phyloP scores from a whole-genome alignment of 2,797 vertebrate species.

The Cryptoblepharus egeriae region DNA sequence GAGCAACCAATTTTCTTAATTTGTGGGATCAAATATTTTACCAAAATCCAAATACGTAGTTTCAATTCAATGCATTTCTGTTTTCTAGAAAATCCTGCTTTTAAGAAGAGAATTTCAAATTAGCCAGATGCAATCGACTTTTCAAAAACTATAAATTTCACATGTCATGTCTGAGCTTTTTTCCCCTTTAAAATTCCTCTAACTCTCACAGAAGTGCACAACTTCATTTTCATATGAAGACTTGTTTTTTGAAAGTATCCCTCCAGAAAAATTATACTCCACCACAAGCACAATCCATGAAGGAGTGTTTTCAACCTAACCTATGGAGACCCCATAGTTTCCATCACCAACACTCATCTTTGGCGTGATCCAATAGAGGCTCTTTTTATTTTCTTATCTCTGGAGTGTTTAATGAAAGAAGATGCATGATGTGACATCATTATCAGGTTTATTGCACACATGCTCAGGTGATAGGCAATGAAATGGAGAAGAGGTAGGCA shows the following conservation, averaged over 20 bases:
- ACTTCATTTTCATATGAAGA: background rate
- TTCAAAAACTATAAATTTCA: background rate
- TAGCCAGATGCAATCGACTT: background rate
- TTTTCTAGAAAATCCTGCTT: background rate
- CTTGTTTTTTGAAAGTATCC: background rate
- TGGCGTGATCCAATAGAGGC: too few species aligned
- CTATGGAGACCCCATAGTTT: background rate
- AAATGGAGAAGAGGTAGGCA: background rate
- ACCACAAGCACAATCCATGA: background rate
- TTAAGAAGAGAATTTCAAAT: background rate
- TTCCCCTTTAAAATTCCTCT: background rate
- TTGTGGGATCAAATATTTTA: conserved; percentile 13
- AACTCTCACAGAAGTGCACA: background rate
- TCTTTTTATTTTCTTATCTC: background rate
- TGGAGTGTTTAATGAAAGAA: background rate
- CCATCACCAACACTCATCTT: too few species aligned
- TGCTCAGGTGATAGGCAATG: background rate
- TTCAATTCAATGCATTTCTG: background rate
- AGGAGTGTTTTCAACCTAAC: background rate
- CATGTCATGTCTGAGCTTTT: background rate
- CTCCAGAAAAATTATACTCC: background rate
- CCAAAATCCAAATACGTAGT: conserved; percentile 18
- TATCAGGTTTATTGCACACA: background rate
- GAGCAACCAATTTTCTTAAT: background rate
- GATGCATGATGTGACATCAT: background rate